A percentile compares a stretch with the other conserved stretches of the same genome.
phyloP scores from a whole-genome alignment of 2,888 invertebrate genomes.

The Ochropleura leucogaster region DNA sequence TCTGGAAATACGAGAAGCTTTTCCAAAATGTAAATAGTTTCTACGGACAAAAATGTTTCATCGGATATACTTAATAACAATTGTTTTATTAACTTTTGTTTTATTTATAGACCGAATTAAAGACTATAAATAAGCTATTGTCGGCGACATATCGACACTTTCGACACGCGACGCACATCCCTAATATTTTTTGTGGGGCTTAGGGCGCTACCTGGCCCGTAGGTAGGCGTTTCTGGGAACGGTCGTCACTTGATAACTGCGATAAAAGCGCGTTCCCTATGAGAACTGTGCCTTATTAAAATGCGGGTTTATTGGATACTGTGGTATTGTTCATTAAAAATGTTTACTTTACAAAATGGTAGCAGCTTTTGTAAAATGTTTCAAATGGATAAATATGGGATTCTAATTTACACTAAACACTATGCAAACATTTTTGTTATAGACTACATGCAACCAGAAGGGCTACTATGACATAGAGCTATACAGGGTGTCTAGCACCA shows the following conservation, averaged over 20 bases:
- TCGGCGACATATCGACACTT: slow-evolving; percentile 42
- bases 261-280: slow-evolving; percentile 59
- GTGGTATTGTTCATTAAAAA: slow-evolving; percentile 12
- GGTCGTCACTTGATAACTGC: slow-evolving; percentile 76
- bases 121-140: slow-evolving; percentile 2
- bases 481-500: no score
- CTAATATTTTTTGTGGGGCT: slow-evolving; percentile 70
- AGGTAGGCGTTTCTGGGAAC: slow-evolving; percentile 86
- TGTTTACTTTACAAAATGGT: slow-evolving; percentile 3
- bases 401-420: not conserved
- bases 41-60: not conserved
- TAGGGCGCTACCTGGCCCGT: slow-evolving; percentile 83
- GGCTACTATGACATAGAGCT: no score
- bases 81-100: no score
- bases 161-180: slow-evolving; percentile 54
- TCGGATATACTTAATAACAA: no score
- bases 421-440: not conserved
- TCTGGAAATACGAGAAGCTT: not conserved
- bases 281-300: slow-evolving; percentile 43
- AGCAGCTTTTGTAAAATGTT: not conserved
- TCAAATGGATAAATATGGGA: not conserved
- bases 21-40: not conserved
- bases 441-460: not conserved
- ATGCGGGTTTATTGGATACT: slow-evolving; percentile 22
- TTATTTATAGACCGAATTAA: slow-evolving; percentile 1